Conservation (phyloP, 2,797 vertebrate species). For the Channallabes apus region DNA sequence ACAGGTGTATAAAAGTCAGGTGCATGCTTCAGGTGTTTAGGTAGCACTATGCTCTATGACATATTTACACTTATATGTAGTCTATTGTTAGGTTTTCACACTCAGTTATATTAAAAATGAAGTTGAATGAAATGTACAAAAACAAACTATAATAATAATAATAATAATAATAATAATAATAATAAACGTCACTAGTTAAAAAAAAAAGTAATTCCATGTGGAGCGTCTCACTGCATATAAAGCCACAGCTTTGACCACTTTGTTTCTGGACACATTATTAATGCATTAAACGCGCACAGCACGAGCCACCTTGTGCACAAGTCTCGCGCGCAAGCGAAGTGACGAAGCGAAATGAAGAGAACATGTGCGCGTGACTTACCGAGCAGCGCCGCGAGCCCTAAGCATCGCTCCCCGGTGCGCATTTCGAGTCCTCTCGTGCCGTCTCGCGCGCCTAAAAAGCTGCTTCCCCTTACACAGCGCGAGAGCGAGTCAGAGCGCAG, state of each 20-base stretch:
- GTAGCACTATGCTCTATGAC: background rate
- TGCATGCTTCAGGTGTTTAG: background rate
- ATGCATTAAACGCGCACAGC: background rate
- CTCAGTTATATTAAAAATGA: no score
- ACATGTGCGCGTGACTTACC: constrained; percentile 20
- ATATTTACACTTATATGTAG: no score
- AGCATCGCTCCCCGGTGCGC: constrained; percentile 33
- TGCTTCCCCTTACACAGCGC: background rate
- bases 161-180: background rate
- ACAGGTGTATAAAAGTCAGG: background rate
- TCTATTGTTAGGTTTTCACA: background rate
- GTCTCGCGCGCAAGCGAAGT: background rate
- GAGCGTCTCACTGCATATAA: background rate
- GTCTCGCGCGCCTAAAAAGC: background rate
- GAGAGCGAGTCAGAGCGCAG: background rate
- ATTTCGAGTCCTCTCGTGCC: constrained; percentile 17
- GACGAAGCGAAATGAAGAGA: background rate
- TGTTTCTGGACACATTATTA: background rate
- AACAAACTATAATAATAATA: background rate
- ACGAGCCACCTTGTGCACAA: background rate
- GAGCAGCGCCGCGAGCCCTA: constrained; percentile 33
- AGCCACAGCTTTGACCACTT: background rate
- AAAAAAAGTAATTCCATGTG: background rate
- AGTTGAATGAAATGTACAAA: no score
- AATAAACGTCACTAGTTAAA: background rate